Percentiles rank a stretch among this genome's conserved stretches.
Conservation (phyloP, 2,888 invertebrate genomes). For the Drosophila macrothrix region DNA sequence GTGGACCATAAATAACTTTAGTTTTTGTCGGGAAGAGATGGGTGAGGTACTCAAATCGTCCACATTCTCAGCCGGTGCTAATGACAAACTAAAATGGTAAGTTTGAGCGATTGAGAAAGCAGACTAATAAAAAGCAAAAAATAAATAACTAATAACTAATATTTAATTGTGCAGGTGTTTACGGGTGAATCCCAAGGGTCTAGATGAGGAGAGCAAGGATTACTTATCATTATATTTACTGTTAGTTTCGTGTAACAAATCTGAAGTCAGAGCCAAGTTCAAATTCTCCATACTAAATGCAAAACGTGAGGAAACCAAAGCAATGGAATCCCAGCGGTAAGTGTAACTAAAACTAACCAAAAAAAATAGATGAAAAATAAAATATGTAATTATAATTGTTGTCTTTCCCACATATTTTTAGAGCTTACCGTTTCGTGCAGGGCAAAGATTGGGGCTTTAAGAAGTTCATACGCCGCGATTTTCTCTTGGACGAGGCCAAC, state of each 20-base stretch:
- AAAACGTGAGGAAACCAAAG: constrained; percentile 99
- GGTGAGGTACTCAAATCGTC: constrained; percentile 99
- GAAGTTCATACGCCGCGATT: constrained; percentile 99
- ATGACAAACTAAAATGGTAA: constrained; percentile 99
- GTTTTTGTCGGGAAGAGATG: constrained; percentile 99
- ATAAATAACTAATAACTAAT: too few relatives aligned
- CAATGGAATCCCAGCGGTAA: constrained; percentile 95
- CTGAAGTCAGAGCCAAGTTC: constrained; percentile 99
- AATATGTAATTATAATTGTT: neutral
- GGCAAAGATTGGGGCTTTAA: constrained; percentile 99
- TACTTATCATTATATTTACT: constrained; percentile 99
- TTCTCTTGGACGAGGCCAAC: constrained; percentile 99
- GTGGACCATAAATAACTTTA: constrained; percentile 99
- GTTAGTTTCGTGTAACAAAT: constrained; percentile 99
- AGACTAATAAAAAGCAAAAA: fast-evolving
- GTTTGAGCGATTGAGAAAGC: neutral
- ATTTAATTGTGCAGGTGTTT: constrained; percentile 90
- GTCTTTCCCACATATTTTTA: constrained; percentile 33
- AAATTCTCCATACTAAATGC: constrained; percentile 99
- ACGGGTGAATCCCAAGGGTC: constrained; percentile 99
- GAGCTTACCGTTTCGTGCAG: constrained; percentile 99
- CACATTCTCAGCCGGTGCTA: constrained; percentile 99
- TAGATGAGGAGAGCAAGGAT: constrained; percentile 99
- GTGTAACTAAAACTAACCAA: neutral
- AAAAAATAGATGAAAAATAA: neutral